Evolutionary conservation across 2,113 vertebrate genomes (phyloP), one percentile per base, ranked within the genome.

Genomic region (Aptenodytes forsteri): DNA sequence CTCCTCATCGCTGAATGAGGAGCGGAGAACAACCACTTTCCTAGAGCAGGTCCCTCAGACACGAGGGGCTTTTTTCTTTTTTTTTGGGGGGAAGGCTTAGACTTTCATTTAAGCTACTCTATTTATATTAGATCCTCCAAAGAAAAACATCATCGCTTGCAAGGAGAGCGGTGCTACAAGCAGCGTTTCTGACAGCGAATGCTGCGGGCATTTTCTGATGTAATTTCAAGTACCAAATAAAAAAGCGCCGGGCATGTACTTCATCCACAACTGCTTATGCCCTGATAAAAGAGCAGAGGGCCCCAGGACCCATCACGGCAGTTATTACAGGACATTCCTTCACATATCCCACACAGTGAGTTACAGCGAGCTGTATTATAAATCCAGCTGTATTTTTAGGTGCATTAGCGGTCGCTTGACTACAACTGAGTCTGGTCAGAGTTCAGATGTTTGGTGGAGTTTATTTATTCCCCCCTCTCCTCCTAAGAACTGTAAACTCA

Each of bases 291-390:
- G 93, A 92, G 61, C 95, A 96, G 71, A 75, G 87, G 94, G 95
- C 94, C 96, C 89, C 95, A 72, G 85, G 76, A 96, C 96, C 83
- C 94, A 95, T 97, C 93, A 67, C n/a, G 5, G 83, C 59, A 92
- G 96, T 96, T 98, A 92, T 96, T 96, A 97, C 71, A 97, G 86
- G 96, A 95, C 95, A 96, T 95, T 95, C 96, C 90, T 98, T 71
- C 95, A 58, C 94, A 91, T 94, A 96, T 95, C 96, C 89, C 86
- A 83, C 64, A 71, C 85, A 94, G 78, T 64, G 89, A 96, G 83
- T 83, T 93, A 92, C 93, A 94, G 78, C 29, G 2, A 73, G 76
- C 59, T 85, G 87, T 36, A 84, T 90, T 95, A 94, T 93, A 83
- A 91, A 90, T 55, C 94, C 96, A 97, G 92, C 95, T 97, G 96